A percentile compares a stretch with the other conserved stretches of the same genome.
phyloP scores from a whole-genome alignment of 2,113 vertebrate species.

The Platichthys stellatus region DNA sequence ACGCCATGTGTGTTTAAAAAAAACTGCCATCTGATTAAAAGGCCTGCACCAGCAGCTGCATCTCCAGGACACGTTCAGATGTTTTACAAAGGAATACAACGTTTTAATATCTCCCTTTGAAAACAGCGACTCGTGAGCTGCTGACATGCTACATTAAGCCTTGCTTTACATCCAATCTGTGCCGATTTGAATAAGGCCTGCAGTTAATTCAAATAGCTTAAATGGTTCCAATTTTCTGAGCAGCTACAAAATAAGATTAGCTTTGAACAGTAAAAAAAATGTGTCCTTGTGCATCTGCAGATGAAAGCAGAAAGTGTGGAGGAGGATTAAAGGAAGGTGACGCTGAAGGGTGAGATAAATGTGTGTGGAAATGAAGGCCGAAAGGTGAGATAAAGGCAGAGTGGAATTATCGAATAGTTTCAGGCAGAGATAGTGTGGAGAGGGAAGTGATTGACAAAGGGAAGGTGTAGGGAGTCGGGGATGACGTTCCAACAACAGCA shows the following conservation, averaged over 20 bases:
- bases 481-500: conserved; percentile 56
- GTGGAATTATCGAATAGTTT: conserved; percentile 36
- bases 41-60: conserved; percentile 34
- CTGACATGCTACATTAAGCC: conserved; percentile 23
- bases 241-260: conserved; percentile 1
- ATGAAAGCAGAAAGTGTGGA: conserved; percentile 17
- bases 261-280: conserved; percentile 2
- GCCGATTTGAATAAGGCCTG: conserved; percentile 35
- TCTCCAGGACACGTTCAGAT: conserved; percentile 24
- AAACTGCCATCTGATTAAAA: conserved; percentile 39
- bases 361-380: conserved; percentile 17
- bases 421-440: conserved; percentile 10
- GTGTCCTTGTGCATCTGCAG: conserved; percentile 2
- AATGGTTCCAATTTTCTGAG: conserved; percentile 41
- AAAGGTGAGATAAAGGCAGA: conserved; percentile 27
- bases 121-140: conserved; percentile 18
- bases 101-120: conserved; percentile 34
- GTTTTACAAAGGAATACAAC: conserved; percentile 30
- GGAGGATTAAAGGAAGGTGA: conserved; percentile 53
- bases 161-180: conserved; percentile 43
- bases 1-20: conserved; percentile 16
- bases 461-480: conserved; percentile 37
- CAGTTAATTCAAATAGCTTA: conserved; percentile 35
- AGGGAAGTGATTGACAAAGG: conserved; percentile 17
- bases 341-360: conserved; percentile 35